Conservation (phyloP, 2,797 vertebrate genomes). For the Phataginus tetradactyla region DNA sequence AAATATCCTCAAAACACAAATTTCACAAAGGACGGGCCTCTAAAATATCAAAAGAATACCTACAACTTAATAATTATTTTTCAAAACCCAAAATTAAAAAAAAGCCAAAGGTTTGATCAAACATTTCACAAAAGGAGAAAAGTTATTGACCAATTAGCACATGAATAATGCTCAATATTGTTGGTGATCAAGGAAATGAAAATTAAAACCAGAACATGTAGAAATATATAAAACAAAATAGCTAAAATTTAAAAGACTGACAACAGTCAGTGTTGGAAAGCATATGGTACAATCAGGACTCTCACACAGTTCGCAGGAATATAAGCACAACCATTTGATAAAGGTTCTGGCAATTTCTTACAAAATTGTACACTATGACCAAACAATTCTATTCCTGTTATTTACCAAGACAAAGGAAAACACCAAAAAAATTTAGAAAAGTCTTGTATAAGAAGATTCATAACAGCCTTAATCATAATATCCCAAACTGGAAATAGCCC, state of each 20-base stretch:
- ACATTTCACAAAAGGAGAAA: background rate
- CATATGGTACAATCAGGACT: background rate
- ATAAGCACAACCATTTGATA: background rate
- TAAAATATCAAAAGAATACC: background rate
- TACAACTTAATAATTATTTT: background rate
- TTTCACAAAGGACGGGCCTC: background rate
- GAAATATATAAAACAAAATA: background rate
- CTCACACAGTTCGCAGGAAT: background rate
- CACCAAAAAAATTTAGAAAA: too few relatives aligned
- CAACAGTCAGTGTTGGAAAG: background rate
- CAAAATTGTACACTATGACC: background rate
- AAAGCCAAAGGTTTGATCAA: background rate
- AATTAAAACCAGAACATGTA: background rate
- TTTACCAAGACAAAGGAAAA: background rate
- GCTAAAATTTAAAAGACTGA: background rate
- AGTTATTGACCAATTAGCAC: background rate
- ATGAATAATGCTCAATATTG: background rate
- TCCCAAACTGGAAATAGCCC: background rate
- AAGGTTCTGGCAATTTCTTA: background rate
- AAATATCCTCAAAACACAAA: background rate
- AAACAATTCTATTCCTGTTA: background rate
- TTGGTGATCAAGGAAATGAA: background rate
- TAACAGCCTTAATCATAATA: background rate
- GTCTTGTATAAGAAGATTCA: background rate
- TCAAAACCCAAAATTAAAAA: background rate